These are phyloP conservation scores for Cephalopterus ornatus DNA, from an alignment of 2,113 vertebrate genomes.

Conservation along the genomic window DNA sequence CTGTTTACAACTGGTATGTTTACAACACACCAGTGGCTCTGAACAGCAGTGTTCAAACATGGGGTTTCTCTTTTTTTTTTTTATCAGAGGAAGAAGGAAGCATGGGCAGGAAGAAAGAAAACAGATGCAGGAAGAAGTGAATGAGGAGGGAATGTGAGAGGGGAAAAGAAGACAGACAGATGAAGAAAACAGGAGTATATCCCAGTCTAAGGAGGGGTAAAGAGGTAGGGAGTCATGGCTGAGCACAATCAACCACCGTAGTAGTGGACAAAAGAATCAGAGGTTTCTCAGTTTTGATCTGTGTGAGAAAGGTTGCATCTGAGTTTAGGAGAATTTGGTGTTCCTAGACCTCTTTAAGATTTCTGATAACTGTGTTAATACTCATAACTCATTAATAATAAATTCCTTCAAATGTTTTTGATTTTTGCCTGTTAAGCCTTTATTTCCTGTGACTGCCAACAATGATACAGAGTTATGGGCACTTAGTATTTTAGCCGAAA, in stretches of 20 bases:
- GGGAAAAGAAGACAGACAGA: neutral
- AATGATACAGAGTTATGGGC: neutral
- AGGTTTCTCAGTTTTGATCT: neutral
- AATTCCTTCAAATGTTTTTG: neutral
- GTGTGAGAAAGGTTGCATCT: neutral
- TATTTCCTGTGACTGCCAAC: neutral
- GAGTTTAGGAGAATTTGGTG: neutral
- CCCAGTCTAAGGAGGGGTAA: neutral
- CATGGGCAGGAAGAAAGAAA: neutral
- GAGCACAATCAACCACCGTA: fast-evolving
- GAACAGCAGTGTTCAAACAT: neutral
- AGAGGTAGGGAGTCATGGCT: neutral
- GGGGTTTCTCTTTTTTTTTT: neutral
- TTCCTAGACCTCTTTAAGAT: neutral
- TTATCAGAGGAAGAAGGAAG: neutral
- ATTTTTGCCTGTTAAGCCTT: neutral
- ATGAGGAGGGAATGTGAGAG: neutral
- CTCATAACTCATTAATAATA: neutral
- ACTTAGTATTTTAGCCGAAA: neutral
- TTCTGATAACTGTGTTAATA: neutral
- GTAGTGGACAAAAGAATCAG: neutral
- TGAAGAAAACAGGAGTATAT: neutral
- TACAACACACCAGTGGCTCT: neutral
- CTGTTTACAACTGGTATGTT: neutral
- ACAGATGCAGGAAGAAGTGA: fast-evolving